Conservation (phyloP, 2,113 vertebrate genomes). For the Phodopus roborovskii region DNA sequence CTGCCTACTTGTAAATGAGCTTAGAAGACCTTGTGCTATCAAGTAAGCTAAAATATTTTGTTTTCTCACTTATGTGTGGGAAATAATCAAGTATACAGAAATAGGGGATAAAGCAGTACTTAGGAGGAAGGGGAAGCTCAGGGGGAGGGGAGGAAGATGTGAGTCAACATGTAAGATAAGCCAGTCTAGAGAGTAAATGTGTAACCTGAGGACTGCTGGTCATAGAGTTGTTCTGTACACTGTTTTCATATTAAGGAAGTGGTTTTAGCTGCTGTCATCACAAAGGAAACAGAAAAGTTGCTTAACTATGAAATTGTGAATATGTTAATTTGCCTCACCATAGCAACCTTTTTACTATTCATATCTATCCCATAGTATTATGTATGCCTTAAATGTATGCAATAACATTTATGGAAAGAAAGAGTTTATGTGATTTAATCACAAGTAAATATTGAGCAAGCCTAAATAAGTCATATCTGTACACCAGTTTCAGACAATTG, state of each 20-base stretch:
- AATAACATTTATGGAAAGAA: not conserved
- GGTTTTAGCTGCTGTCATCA: not conserved
- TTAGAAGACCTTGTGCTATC: not conserved
- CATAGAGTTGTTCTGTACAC: not conserved
- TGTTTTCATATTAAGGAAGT: not conserved
- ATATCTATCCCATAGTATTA: not conserved
- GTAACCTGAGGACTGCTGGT: not conserved
- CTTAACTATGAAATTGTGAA: not conserved
- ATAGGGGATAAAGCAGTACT: not conserved
- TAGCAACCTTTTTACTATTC: not conserved
- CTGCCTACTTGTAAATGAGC: not conserved
- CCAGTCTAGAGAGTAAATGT: not conserved
- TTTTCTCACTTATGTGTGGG: not conserved
- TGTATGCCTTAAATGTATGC: not conserved
- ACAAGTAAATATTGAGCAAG: not conserved
- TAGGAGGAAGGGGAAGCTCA: not conserved
- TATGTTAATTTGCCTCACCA: not conserved
- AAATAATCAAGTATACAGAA: not conserved
- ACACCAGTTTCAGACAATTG: not conserved
- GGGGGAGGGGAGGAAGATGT: not conserved
- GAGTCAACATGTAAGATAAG: not conserved
- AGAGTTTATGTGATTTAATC: not conserved
- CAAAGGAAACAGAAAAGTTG: not conserved
- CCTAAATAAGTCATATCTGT: conserved; percentile 23
- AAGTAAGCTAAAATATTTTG: not conserved